phyloP scores from a whole-genome alignment of 2,888 invertebrate genomes.

The Cryptus armator region DNA sequence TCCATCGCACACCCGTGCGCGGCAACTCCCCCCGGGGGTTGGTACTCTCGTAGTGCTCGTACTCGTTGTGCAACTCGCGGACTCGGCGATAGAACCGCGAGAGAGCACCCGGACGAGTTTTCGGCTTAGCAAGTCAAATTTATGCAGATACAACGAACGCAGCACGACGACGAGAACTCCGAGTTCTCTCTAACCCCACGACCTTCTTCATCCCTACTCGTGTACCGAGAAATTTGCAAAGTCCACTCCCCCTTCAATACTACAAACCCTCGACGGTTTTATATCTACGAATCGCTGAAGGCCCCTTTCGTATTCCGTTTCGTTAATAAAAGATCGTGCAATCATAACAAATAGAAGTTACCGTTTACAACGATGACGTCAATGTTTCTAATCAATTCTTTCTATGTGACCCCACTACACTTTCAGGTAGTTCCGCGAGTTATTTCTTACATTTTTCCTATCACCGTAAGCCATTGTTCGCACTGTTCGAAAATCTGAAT shows the following conservation, averaged over 20 bases:
- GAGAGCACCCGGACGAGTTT: conserved; percentile 72
- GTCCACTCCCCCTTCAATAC: conserved; percentile 45
- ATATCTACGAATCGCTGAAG: conserved; percentile 36
- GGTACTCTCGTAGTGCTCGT: not conserved
- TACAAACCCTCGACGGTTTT: conserved; percentile 47
- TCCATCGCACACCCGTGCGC: conserved; percentile 30
- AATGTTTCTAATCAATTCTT: not conserved
- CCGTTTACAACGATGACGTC: not conserved
- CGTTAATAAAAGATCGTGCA: not conserved
- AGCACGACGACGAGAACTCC: conserved; percentile 21
- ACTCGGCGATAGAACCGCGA: conserved; percentile 50
- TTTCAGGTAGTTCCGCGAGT: no score
- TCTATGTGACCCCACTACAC: not conserved
- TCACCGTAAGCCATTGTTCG: no score
- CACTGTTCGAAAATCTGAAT: no score
- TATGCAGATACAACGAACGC: conserved; percentile 77
- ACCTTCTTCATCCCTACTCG: conserved; percentile 58
- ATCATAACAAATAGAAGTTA: not conserved
- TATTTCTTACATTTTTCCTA: no score
- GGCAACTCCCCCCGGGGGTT: not conserved
- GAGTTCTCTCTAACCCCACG: conserved; percentile 50
- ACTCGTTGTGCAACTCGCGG: conserved; percentile 22
- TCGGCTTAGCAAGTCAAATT: conserved; percentile 83
- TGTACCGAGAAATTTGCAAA: conserved; percentile 63
- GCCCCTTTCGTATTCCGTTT: not conserved